Percentiles rank a stretch among this genome's conserved stretches.
These are phyloP conservation scores for Triops longicaudatus DNA, from an alignment of 1,140 invertebrate genomes.

Conservation along the genomic window DNA sequence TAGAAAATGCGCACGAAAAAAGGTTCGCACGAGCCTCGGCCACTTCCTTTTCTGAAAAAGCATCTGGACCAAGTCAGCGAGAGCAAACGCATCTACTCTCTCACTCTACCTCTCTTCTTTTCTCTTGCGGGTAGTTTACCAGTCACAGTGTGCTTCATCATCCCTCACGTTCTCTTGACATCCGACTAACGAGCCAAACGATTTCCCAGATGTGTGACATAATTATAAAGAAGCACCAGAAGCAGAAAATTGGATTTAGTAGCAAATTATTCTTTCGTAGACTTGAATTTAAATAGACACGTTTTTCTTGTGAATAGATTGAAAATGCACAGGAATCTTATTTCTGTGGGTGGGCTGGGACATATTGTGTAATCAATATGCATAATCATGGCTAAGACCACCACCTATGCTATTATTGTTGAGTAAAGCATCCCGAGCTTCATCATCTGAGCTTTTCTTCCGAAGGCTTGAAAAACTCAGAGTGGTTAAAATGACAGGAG, in stretches of 20 bases:
- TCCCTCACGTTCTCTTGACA: slow-evolving; percentile 5
- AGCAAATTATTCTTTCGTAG: not conserved
- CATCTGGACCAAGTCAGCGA: not conserved
- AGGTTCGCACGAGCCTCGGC: not conserved
- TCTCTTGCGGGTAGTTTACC: not conserved
- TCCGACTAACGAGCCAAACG: slow-evolving; percentile 4
- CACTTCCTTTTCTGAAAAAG: not conserved
- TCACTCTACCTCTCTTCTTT: too few relatives aligned
- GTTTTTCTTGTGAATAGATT: not conserved
- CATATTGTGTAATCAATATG: slow-evolving; percentile 13
- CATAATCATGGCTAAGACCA: slow-evolving; percentile 6
- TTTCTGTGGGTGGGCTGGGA: not conserved
- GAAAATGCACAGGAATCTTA: not conserved
- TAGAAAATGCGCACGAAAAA: not conserved
- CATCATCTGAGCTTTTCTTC: not conserved
- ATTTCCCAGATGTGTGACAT: not conserved
- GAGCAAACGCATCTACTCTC: not conserved
- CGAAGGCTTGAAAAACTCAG: not conserved
- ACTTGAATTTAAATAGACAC: not conserved
- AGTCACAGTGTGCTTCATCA: not conserved
- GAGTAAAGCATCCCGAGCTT: not conserved
- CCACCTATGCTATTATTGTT: not conserved
- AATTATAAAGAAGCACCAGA: not conserved
- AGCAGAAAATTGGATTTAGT: not conserved
- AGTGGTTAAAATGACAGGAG: not conserved